Conservation (phyloP, 2,888 invertebrate species). For the Lottia scabra region DNA sequence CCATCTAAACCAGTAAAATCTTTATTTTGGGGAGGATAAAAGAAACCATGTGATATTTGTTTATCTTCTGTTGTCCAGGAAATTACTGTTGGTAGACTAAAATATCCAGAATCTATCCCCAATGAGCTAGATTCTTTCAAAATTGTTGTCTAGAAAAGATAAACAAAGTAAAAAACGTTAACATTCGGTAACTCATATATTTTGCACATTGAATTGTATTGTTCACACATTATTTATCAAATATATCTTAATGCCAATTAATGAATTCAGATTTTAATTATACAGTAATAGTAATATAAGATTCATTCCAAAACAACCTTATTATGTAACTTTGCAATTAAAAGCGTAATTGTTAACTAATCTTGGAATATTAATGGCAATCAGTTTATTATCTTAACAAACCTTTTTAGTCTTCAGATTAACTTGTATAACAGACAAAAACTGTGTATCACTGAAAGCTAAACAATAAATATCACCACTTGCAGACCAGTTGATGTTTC, state of each 20-base stretch:
- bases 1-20: slow-evolving; percentile 57
- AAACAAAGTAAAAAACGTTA: no score
- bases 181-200: no score
- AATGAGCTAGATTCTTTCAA: slow-evolving; percentile 46
- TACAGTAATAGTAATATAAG: no score
- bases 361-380: neutral
- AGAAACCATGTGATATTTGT: slow-evolving; percentile 57
- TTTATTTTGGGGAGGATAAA: slow-evolving; percentile 67
- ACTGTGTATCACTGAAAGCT: slow-evolving; percentile 60
- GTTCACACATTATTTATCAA: no score
- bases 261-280: no score
- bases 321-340: no score
- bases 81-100: slow-evolving; percentile 65
- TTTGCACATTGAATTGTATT: no score
- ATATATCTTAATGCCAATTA: no score
- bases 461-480: slow-evolving; percentile 59
- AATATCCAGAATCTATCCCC: slow-evolving; percentile 54
- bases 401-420: slow-evolving; percentile 51
- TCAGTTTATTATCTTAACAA: neutral
- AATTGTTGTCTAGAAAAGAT: slow-evolving; percentile 41
- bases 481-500: slow-evolving; percentile 38
- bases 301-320: neutral
- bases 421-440: slow-evolving; percentile 57
- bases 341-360: no score
- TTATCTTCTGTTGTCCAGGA: slow-evolving; percentile 59